These are phyloP conservation scores for Rafetus swinhoei DNA, from an alignment of 2,113 vertebrate species.

Conservation along the genomic window DNA sequence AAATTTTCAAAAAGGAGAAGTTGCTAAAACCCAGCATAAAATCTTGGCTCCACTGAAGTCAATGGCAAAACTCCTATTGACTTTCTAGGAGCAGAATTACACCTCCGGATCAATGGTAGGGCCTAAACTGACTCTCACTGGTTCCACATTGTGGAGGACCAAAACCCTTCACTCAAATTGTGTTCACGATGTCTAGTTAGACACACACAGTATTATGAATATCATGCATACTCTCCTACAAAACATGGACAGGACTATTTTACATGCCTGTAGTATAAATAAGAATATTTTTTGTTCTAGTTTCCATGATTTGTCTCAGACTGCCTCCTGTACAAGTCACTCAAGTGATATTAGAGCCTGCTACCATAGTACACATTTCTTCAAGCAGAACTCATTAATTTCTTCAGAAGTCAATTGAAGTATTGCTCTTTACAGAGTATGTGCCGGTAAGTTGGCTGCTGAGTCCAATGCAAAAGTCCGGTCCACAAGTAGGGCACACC, in stretches of 20 bases:
- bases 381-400: background rate
- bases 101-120: constrained; percentile 20
- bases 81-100: constrained; percentile 32
- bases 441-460: no score
- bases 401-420: no score
- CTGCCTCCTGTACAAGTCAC: background rate
- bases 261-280: background rate
- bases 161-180: background rate
- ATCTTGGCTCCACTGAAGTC: background rate
- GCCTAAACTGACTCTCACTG: background rate
- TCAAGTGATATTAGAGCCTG: background rate
- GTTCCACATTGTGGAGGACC: background rate
- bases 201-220: background rate
- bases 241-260: background rate
- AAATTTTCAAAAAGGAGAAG: constrained; percentile 24
- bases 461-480: no score
- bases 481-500: no score
- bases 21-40: constrained; percentile 25
- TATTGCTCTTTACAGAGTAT: no score
- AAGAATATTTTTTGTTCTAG: background rate
- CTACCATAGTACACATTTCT: background rate
- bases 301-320: background rate
- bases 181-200: background rate
- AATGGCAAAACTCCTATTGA: constrained; percentile 22
- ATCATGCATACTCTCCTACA: background rate